Base-by-base conservation (phyloP, 2,113 vertebrate species). In the Megaleporinus macrocephalus region DNA sequence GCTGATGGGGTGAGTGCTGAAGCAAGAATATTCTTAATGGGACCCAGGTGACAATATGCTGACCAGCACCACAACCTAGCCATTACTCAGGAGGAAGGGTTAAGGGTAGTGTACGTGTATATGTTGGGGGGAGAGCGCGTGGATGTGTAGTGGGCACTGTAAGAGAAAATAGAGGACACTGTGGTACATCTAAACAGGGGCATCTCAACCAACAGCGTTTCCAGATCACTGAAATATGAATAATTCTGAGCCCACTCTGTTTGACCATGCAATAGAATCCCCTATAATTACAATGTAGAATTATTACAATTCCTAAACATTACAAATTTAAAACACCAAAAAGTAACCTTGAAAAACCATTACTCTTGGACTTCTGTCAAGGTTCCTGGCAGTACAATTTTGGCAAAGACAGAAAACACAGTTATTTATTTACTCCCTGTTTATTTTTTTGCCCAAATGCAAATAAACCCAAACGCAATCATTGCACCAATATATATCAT, bases 21-120 rank as follows among this genome's bases (percentile, higher is more conserved):
- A 88, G 88, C 91, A 88, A 92, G 90, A 91, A 90, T 91, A 88
- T 90, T 91, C 81, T 87, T 93, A 94, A 94, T 91, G 88, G 90
- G 89, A 92, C 90, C 90, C 91, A 93, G 91, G 92, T 95, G 92
- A 93, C 91, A 90, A 92, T 91, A 88, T 92, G 91, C 92, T 92
- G 92, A 92, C 91, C 92, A 92, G 86, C 90, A 88, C 78, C 88
- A 89, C 85, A 88, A 89, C 88, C 87, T 88, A 88, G 88, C 87
- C 85, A 91, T 91, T 92, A 92, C 88, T 90, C 88, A 87, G 88
- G 86, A 86, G 86, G 80, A 82, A 86, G 75, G 83, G 88, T 83
- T 81, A 83, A 79, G 82, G 61, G 47, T 70, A 71, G 79, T 53
- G 70, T 53, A 77, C 44, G 77, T 76, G 78, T 76, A 70, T 57